Base-by-base conservation (phyloP, 2,797 vertebrate genomes). In the Botia almorhae region DNA sequence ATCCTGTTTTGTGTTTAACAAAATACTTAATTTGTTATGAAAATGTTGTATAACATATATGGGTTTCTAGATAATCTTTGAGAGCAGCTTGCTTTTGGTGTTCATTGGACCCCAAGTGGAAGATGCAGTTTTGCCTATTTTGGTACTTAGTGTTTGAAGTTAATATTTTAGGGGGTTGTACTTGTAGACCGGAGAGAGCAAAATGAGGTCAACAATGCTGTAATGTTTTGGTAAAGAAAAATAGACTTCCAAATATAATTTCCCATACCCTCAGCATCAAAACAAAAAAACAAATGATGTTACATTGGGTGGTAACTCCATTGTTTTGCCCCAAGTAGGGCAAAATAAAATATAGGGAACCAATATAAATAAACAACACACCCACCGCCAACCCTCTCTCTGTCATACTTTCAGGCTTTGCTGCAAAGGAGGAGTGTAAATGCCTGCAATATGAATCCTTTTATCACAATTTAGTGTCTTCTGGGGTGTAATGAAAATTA, bases 401-500 rank as follows among this genome's bases (percentile, higher is more conserved):
- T 33, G 4, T 33, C 33, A 33, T 33, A 33, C 33, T 33, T 33
- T 33, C 33, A 33, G 33, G 33, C 33, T 3, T 33, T 33, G 33
- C 33, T 33, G 33, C 76, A 84, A 69, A 73, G 58, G 70, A 64
- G 16, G 6, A 39, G 36, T 39, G 85, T 87, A 83, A 88, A 87
- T 81, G 87, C 83, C 82, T 81, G 48, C 84, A 46, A 91, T 85
- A 90, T 33, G 33, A 33, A 33, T 88, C 89, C 88, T 90, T 92
- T 92, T 89, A 91, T 90, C 89, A 89, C 90, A 89, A 91, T 91
- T 91, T 89, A 92, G 84, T 76, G 87, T 87, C 83, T 76, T 83
- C 73, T 84, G 70, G 53, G 63, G 81, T 88, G 88, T 92, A 90
- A 89, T 78, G 80, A 90, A 90, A 93, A 89, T 93, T 90, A 93